A percentile compares a stretch with the other conserved stretches of the same genome.
Conservation (phyloP, 2,888 invertebrate species). For the Drosophila anomelani region DNA sequence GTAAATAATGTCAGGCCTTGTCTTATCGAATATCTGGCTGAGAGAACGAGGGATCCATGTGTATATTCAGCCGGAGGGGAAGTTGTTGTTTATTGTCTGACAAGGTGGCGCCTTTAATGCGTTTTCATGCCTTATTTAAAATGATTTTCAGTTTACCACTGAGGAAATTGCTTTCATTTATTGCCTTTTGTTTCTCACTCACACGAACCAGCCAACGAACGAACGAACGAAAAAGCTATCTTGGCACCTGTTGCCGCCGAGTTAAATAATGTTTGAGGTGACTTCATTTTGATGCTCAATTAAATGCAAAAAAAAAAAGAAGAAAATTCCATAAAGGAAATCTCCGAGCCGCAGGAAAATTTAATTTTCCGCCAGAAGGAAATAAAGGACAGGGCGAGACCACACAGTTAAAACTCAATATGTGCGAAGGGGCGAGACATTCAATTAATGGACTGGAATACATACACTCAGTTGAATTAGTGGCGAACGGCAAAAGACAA, state of each 20-base stretch:
- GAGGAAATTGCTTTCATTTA: slow-evolving; percentile 69
- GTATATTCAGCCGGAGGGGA: slow-evolving; percentile 23
- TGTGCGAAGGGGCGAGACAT: slow-evolving; percentile 36
- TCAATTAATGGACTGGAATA: slow-evolving; percentile 74
- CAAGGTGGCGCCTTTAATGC: slow-evolving; percentile 67
- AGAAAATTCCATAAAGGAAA: slow-evolving; percentile 31
- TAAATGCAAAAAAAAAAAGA: slow-evolving; percentile 8
- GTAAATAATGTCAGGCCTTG: slow-evolving; percentile 62
- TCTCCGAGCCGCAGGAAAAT: slow-evolving; percentile 4
- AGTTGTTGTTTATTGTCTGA: slow-evolving; percentile 44
- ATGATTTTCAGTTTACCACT: slow-evolving; percentile 68
- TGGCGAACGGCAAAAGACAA: slow-evolving; percentile 62
- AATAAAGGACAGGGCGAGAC: slow-evolving; percentile 1
- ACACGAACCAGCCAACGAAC: slow-evolving; percentile 4
- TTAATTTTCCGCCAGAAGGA: slow-evolving; percentile 13
- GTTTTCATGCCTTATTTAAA: slow-evolving; percentile 78
- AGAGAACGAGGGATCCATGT: background rate
- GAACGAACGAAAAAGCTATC: slow-evolving; percentile 26
- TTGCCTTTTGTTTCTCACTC: slow-evolving; percentile 52
- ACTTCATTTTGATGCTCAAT: slow-evolving; percentile 29
- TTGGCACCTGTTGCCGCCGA: slow-evolving; percentile 60
- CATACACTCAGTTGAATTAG: slow-evolving; percentile 51
- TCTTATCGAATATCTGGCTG: slow-evolving; percentile 29
- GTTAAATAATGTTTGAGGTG: slow-evolving; percentile 36
- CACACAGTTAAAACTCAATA: slow-evolving; percentile 51